Base-by-base conservation (phyloP, 2,888 invertebrate genomes). In the Calliopum simillimum region DNA sequence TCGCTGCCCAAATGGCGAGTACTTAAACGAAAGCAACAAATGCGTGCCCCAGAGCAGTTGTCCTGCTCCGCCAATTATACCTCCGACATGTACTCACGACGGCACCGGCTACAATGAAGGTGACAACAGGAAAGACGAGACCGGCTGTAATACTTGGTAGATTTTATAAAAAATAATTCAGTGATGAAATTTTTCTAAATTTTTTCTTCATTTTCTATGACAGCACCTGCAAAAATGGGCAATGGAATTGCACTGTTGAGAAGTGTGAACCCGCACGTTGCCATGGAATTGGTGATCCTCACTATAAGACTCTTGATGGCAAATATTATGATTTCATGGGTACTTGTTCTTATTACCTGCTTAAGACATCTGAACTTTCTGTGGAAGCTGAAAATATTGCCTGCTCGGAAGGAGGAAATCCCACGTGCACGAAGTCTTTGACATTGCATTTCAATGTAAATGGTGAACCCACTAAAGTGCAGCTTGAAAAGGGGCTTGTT, bases 281-380 rank as follows among this genome's bases (percentile, higher is more conserved):
- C 83, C 89, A 93, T 0, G 93, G 93, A 0, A 89, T 94, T 51
- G 96, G 96, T 0, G 96, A 96, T 88, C 95, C 96, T 0, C 97
- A 97, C 87, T 97, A 95, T 86, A 89, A 90, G 59, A 97, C 97
- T 0, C 97, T 97, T 82, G 97, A 97, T 85, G 96, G 96, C 0
- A 90, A 90, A 75, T 90, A 91, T 2, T 97, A 90, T 84, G 93
- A 96, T 86, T 97, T 96, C 84, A 95, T 95, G 94, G 97, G 96
- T 0, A 92, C 92, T 78, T 97, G 97, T 84, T 91, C 93, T 0
- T 97, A 97, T 84, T 92, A 93, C 81, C 86, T 97, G 76, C 87
- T 96, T 21, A 90, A 91, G 78, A 89, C 91, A 0, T 86, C 88
- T 0, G 90, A 92, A 78, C 88, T 93, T 74, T 90, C 91, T 0